Evolutionary conservation across 1,140 invertebrate genomes (phyloP).

Genomic region (Platyura marginata): DNA sequence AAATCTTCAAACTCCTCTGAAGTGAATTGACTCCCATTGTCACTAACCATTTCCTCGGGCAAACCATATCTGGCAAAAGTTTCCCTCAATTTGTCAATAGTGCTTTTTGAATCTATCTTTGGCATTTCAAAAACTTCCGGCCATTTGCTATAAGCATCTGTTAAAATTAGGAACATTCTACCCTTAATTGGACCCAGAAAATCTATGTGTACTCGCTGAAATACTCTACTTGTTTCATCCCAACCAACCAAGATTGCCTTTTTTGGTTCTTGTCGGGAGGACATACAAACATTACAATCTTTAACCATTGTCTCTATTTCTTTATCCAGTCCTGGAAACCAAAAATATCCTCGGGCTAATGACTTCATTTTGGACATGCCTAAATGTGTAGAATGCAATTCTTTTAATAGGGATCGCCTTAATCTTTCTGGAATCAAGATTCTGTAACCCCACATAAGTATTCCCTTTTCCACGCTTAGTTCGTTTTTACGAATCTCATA

Average conservation of each 20-base stretch:
- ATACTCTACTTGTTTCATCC: constrained; percentile 6
- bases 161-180: constrained; percentile 21
- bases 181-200: constrained; percentile 24
- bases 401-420: constrained; percentile 10
- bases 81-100: not conserved
- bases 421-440: constrained; percentile 17
- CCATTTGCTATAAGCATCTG: constrained; percentile 25
- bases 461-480: constrained; percentile 1
- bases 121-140: constrained; percentile 9
- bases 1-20: not conserved
- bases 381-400: constrained; percentile 20
- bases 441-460: constrained; percentile 9
- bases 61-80: not conserved
- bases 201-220: constrained; percentile 28
- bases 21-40: constrained; percentile 8
- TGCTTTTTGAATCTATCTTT: not conserved
- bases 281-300: not conserved
- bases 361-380: constrained; percentile 25
- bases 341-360: constrained; percentile 17
- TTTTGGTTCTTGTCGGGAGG: not conserved
- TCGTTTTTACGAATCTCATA: constrained; percentile 1
- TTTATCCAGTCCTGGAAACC: constrained; percentile 22
- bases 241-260: not conserved
- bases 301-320: constrained; percentile 13
- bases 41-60: constrained; percentile 1